phyloP scores from a whole-genome alignment of 2,113 vertebrate genomes.

The Pachycephala philippinensis region DNA sequence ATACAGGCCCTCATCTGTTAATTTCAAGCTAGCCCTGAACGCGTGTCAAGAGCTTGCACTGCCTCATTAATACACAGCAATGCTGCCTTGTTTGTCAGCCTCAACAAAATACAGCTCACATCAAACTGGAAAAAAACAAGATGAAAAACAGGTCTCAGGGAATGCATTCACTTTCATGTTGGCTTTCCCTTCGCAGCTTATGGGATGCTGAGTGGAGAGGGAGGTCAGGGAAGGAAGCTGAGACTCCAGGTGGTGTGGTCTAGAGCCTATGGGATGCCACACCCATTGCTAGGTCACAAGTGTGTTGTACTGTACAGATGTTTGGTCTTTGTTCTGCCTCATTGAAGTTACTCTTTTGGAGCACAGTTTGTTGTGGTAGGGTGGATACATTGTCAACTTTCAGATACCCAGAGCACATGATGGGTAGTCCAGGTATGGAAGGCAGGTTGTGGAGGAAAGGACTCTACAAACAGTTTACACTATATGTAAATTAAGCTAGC shows the following conservation, averaged over 20 bases:
- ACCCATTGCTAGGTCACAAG: background rate
- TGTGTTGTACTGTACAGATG: accelerated
- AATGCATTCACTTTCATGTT: background rate
- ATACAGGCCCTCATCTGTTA: background rate
- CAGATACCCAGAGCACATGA: background rate
- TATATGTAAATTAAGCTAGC: background rate
- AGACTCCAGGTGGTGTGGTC: background rate
- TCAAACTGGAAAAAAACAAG: background rate
- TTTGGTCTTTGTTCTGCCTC: background rate
- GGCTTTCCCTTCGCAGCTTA: background rate
- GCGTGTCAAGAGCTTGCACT: accelerated
- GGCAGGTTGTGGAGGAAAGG: background rate
- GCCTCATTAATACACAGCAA: background rate
- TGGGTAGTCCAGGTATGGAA: background rate
- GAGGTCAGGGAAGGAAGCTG: background rate
- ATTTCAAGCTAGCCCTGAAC: background rate
- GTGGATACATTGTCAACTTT: background rate
- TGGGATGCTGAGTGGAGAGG: background rate
- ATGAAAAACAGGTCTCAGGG: background rate
- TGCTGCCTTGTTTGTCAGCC: background rate
- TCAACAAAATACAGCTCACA: background rate
- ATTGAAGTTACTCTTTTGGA: background rate
- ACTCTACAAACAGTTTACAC: background rate
- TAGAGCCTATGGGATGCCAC: background rate
- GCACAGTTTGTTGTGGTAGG: accelerated